Conservation (phyloP, 1,140 invertebrate species). For the Dinoponera quadriceps region DNA sequence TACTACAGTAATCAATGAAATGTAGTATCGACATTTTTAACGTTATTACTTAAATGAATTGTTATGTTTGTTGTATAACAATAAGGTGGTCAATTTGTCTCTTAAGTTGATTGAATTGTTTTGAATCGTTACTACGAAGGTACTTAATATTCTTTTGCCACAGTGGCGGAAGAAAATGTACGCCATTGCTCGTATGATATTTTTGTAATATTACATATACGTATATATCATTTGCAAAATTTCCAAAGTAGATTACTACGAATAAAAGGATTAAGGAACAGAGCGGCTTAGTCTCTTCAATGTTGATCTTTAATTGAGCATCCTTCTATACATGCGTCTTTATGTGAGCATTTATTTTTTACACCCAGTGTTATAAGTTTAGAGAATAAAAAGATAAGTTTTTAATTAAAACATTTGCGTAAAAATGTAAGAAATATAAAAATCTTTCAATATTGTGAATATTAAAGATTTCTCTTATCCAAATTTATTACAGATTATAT, state of each 20-base stretch:
- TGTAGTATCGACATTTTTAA: slow-evolving; percentile 5
- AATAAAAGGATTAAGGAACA: background rate
- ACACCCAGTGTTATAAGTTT: too few species aligned
- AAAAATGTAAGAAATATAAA: too few species aligned
- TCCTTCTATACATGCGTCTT: too few species aligned
- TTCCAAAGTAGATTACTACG: background rate
- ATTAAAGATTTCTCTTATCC: too few species aligned
- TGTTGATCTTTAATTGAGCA: slow-evolving; percentile 17
- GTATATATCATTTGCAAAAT: slow-evolving; percentile 12
- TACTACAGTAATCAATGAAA: slow-evolving; percentile 20
- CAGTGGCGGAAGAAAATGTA: background rate
- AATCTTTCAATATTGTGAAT: too few species aligned
- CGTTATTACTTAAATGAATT: background rate
- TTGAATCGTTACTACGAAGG: background rate
- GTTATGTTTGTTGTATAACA: slow-evolving; percentile 25
- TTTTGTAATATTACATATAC: slow-evolving; percentile 48
- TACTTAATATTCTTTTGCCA: slow-evolving; percentile 2
- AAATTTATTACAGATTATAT: too few species aligned
- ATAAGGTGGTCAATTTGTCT: slow-evolving; percentile 44
- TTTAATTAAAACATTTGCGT: too few species aligned
- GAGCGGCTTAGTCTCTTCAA: background rate
- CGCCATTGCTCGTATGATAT: slow-evolving; percentile 15
- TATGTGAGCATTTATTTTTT: too few species aligned
- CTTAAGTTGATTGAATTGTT: background rate
- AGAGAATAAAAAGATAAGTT: too few species aligned